Evolutionary conservation across 92 coral and sea anemone genomes (phyloP), one percentile per base, ranked within the genome.

Genomic region (Paragorgia papillata): DNA sequence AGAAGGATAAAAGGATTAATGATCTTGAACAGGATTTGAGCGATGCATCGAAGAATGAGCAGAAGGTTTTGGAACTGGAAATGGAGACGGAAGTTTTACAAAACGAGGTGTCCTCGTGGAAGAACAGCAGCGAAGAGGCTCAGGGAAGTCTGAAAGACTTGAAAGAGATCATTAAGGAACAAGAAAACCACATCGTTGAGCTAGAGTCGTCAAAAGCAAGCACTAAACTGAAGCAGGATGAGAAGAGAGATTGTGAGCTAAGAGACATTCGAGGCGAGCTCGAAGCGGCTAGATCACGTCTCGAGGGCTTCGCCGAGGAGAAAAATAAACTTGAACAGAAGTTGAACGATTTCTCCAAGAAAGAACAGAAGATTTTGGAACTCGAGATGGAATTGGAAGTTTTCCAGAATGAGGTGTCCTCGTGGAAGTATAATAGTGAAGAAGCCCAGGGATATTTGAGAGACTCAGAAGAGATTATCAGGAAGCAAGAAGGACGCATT

Each of bases 351-450:
- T 1, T 25, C 0, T 17, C 39, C 27, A 53, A 70, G 28, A 70
- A 70, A 9, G 49, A 70, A 9, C 35, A 55, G 4, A 70, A 30
- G 48, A 50, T 70, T 2, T 70, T 0, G 14, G 62, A 70, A 14
- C 25, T 70, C 10, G 77, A 70, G 53, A 70, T 70, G 77, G 77
- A 70, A 8, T 13, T 70, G 9, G 77, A 70, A 21, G 26, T 70
- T 13, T 27, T 70, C 4, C 77, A 70, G 28, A 53, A 49, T 33
- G 44, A 69, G 29, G 34, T 48, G 26, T 22, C 62, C 12, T 56
- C 29, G 3, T 56, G 62, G 62, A 56, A 56, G 30, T 13, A 2
- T 3, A 22, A 7, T 31, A 28, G 30, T 31, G 62, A 56, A 56
- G 62, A 56, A 15, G 62, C 62, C 2, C 33, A 22, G 30, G 31